A percentile compares a stretch with the other conserved stretches of the same genome.
Conservation (phyloP, 2,888 invertebrate genomes). For the Plagodis pulveraria region DNA sequence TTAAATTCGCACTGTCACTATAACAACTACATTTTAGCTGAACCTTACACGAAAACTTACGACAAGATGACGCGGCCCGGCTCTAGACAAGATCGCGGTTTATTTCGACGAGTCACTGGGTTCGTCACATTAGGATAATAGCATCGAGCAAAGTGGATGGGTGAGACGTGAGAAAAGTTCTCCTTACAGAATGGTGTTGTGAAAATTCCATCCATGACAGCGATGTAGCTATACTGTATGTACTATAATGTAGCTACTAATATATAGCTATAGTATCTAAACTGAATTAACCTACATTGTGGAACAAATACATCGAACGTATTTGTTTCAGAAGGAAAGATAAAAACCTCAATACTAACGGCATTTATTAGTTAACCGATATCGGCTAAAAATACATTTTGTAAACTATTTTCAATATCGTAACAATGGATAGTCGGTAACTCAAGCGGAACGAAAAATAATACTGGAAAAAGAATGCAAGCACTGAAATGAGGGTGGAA, state of each 20-base stretch:
- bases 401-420: conserved; percentile 57
- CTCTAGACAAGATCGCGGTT: conserved; percentile 27
- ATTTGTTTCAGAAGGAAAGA: no score
- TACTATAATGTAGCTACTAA: no score
- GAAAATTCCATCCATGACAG: no score
- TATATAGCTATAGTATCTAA: no score
- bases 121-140: conserved; percentile 56
- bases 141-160: conserved; percentile 39
- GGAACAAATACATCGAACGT: neutral
- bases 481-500: conserved; percentile 15
- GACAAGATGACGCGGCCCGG: neutral
- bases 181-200: neutral
- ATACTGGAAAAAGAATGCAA: conserved; percentile 39
- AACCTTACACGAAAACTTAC: neutral
- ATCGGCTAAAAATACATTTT: conserved; percentile 39
- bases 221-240: no score
- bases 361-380: conserved; percentile 2
- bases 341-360: neutral
- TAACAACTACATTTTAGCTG: no score
- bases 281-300: neutral
- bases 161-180: conserved; percentile 36
- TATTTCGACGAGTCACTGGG: conserved; percentile 51
- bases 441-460: conserved; percentile 61
- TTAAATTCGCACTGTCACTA: no score
- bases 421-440: conserved; percentile 51